Evolutionary conservation across 2,888 invertebrate genomes (phyloP).

Genomic region (Caradrina kadenii): DNA sequence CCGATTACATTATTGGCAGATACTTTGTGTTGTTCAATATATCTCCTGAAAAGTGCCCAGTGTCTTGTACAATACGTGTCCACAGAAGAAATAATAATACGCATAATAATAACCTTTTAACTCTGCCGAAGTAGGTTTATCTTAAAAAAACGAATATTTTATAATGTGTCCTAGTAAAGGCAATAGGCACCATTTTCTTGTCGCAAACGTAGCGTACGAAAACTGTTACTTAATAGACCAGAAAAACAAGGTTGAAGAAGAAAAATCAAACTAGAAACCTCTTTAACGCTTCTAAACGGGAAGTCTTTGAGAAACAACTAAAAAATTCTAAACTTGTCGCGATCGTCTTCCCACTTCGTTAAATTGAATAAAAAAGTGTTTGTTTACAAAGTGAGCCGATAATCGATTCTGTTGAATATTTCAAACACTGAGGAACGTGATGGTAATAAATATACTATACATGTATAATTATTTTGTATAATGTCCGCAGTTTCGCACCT

Average conservation of each 20-base stretch:
- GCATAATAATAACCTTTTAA: too few species aligned
- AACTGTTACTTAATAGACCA: conserved; percentile 18
- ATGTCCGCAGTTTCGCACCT: conserved; percentile 68
- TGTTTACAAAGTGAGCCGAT: conserved; percentile 86
- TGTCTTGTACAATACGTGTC: too few species aligned
- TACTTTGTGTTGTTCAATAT: too few species aligned
- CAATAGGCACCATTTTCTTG: background rate
- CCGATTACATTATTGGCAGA: too few species aligned
- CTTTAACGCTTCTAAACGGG: conserved; percentile 42
- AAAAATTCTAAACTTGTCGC: conserved; percentile 68
- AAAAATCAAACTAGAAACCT: conserved; percentile 40
- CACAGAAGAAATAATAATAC: too few species aligned
- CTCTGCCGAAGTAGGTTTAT: too few species aligned
- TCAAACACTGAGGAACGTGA: conserved; percentile 82
- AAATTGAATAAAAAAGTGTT: conserved; percentile 86
- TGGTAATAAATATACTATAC: conserved; percentile 76
- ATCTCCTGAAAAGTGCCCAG: too few species aligned
- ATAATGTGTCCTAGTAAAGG: background rate
- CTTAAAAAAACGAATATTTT: background rate
- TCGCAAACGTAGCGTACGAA: background rate
- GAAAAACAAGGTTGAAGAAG: conserved; percentile 15
- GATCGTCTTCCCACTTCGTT: conserved; percentile 68
- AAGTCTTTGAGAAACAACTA: conserved; percentile 58
- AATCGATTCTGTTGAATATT: conserved; percentile 88
- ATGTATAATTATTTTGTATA: conserved; percentile 45